Evolutionary conservation across 2,113 vertebrate species (phyloP).

Genomic region (Calyptommatus sinebrachiatus): DNA sequence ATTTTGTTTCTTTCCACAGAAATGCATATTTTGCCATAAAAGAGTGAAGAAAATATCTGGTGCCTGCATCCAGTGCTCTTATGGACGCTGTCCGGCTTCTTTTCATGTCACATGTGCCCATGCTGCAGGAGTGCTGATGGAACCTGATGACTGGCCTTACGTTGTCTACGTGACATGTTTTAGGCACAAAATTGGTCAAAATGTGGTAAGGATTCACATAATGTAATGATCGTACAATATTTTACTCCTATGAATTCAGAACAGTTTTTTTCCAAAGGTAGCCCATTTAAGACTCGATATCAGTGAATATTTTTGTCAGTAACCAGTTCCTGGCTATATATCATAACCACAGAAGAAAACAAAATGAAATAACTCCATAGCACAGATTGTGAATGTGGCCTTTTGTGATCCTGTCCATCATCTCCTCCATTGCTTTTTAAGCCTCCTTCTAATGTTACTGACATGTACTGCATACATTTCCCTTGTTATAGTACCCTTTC

Average conservation of each 20-base stretch:
- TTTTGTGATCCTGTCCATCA: too few relatives aligned
- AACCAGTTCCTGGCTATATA: neutral
- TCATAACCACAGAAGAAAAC: neutral
- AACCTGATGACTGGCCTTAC: constrained; percentile 92
- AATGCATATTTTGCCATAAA: constrained; percentile 90
- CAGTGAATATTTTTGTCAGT: neutral
- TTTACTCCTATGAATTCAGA: neutral
- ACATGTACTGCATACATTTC: too few relatives aligned
- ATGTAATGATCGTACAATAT: neutral
- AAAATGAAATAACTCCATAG: neutral
- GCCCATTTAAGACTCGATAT: neutral
- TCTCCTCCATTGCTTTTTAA: too few relatives aligned
- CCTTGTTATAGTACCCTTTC: too few relatives aligned
- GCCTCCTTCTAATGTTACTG: too few relatives aligned
- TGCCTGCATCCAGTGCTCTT: constrained; percentile 94
- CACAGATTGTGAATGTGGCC: neutral
- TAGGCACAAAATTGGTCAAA: constrained; percentile 83
- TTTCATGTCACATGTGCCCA: constrained; percentile 97
- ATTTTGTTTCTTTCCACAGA: constrained; percentile 72
- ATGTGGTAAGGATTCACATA: constrained; percentile 76
- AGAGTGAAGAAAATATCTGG: constrained; percentile 84
- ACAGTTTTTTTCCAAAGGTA: neutral
- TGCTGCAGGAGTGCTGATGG: constrained; percentile 89
- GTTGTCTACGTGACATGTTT: constrained; percentile 93
- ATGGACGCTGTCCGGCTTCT: constrained; percentile 87